Base-by-base conservation (phyloP, 2,797 vertebrate genomes). In the Sciaenops ocellatus region DNA sequence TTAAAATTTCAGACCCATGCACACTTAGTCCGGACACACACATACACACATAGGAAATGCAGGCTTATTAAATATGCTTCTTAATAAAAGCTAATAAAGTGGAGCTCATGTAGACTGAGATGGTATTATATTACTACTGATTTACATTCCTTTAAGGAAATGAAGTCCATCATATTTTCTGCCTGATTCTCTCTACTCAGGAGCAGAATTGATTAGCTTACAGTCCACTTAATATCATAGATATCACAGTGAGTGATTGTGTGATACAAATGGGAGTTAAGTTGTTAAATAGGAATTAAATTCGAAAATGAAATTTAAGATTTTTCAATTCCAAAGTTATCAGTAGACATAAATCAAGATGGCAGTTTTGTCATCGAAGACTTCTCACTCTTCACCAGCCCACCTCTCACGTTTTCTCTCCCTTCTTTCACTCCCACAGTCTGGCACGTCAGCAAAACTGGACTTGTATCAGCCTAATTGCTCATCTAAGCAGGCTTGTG, bases 41-140 rank as follows among this genome's bases (percentile, higher is more conserved):
- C 5, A 24, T 2, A 34, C 34, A 34, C 55, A 59, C 38, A 68
- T 17, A 34, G 10, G 42, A 24, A 41, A 56, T 42, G 16, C 13
- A 76, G 18, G 52, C 54, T 64, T 78, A 78, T 84, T 71, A 78
- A 78, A 85, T 65, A 80, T 28, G 38, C 57, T 55, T 67, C 60
- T 63, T 69, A 72, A 70, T 59, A 82, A 70, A 85, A 75, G 78
- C 66, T 64, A 78, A 82, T 85, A 76, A 72, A 83, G 51, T 62
- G 61, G 61, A 80, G 18, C 69, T 78, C 64, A 61, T 18, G 66
- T 54, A 75, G 59, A 47, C 46, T 22, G 41, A 52, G 67, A 56
- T 54, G 57, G 26, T 16, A 8, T 51, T 30, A 85, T 62, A 75
- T 79, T 76, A 51, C 24, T 34, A 24, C 64, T 63, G 51, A 78